phyloP scores from a whole-genome alignment of 2,888 invertebrate species.

The Conchocele bisecta region DNA sequence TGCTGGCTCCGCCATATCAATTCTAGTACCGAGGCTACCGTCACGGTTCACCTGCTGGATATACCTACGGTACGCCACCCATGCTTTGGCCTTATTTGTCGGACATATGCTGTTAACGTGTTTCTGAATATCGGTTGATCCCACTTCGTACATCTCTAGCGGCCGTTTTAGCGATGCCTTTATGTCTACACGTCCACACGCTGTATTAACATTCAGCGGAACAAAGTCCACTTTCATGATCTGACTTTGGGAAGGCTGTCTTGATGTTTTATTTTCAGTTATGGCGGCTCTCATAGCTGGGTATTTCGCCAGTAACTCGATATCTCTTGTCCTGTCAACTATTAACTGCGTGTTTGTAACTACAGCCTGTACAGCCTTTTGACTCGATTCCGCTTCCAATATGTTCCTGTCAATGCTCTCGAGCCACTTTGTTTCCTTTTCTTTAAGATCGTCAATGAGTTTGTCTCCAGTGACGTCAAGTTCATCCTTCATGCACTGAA shows the following conservation, averaged over 20 bases:
- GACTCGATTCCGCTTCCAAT: conserved; percentile 29
- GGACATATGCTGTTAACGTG: conserved; percentile 37
- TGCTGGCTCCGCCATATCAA: conserved; percentile 34
- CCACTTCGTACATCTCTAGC: conserved; percentile 26
- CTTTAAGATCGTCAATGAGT: conserved; percentile 35
- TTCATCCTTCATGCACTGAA: conserved; percentile 40
- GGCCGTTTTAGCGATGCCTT: conserved; percentile 28
- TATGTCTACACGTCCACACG: conserved; percentile 37
- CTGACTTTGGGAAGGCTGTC: conserved; percentile 27
- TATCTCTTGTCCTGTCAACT: conserved; percentile 35
- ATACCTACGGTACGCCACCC: conserved; percentile 48
- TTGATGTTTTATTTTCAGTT: conserved; percentile 19
- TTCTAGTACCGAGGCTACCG: conserved; percentile 33
- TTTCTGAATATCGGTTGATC: conserved; percentile 33
- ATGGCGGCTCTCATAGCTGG: conserved; percentile 18
- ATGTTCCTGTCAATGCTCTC: conserved; percentile 29
- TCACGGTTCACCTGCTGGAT: conserved; percentile 47
- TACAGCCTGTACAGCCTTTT: conserved; percentile 29
- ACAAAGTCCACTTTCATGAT: conserved; percentile 30
- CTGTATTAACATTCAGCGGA: conserved; percentile 13
- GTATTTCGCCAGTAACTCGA: conserved; percentile 44
- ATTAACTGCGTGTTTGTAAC: conserved; percentile 38
- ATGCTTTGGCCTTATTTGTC: conserved; percentile 36
- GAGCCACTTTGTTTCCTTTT: conserved; percentile 24
- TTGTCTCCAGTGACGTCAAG: conserved; percentile 38